A percentile compares a stretch with the other conserved stretches of the same genome.
Conservation (phyloP, 35 echinoderm and acorn worm genomes). For the Heliocidaris tuberculata region DNA sequence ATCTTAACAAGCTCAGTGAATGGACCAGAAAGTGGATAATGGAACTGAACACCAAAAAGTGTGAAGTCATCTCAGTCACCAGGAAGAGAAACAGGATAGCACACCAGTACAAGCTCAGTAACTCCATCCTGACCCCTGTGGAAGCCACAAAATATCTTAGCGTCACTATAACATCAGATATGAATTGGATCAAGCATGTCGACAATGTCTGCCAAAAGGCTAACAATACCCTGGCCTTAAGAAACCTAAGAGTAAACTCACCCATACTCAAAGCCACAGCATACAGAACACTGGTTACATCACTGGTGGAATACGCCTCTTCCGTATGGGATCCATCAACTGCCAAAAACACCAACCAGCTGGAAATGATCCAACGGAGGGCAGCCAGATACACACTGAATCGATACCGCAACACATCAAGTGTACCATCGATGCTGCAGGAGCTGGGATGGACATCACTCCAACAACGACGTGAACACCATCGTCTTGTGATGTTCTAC, state of each 20-base stretch:
- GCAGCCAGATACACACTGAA: too few relatives aligned
- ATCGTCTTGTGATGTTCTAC: too few relatives aligned
- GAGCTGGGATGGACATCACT: too few relatives aligned
- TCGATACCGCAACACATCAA: too few relatives aligned
- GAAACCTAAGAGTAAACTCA: constrained; percentile 9
- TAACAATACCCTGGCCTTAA: constrained; percentile 52
- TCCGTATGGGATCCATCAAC: too few relatives aligned
- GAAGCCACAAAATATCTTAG: constrained; percentile 38
- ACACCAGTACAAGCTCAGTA: constrained; percentile 25
- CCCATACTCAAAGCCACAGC: constrained; percentile 53
- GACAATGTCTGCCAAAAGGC: constrained; percentile 49
- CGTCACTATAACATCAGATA: constrained; percentile 44
- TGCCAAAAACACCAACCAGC: too few relatives aligned
- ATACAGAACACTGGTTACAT: too few relatives aligned
- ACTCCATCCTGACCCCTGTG: background rate
- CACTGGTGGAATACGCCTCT: too few relatives aligned
- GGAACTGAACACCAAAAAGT: constrained; percentile 57
- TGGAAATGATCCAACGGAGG: too few relatives aligned
- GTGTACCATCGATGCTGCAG: too few relatives aligned
- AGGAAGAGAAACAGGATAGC: background rate
- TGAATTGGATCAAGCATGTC: constrained; percentile 51
- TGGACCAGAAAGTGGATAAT: constrained; percentile 55
- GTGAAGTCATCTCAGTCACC: constrained; percentile 35
- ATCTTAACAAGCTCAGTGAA: too few relatives aligned
- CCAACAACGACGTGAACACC: too few relatives aligned